Evolutionary conservation across 1,140 invertebrate species (phyloP), one percentile per base, ranked within the genome.

Genomic region (Hylyphantes graminicola): DNA sequence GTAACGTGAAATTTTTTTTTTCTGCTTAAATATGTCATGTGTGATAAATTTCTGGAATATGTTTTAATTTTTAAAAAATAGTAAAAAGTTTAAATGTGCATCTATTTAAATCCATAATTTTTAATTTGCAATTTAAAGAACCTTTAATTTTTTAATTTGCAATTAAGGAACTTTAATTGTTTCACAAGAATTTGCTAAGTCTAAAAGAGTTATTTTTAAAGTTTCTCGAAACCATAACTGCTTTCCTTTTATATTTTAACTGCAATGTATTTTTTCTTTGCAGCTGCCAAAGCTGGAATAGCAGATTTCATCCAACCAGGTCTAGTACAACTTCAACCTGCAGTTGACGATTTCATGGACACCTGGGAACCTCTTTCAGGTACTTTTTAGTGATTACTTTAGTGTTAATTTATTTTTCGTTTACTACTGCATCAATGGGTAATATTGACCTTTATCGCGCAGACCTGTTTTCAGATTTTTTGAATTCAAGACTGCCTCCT

Each of bases 291-390:
- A 85, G 72, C 76, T 67, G 78, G 73, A 83, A 86, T 86, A 88
- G 96, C 97, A 15, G 97, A 99, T 91, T 96, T 99, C 88, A 98
- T 99, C 90, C 98, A 99, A 91, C 98, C 98, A 73, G 98, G 96
- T 89, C 92, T 99, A 86, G 94, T 97, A 73, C 96, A 97, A 78
- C 91, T 99, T 59, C 98, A 99, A 89, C 98, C 97, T 84, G 97
- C 96, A 91, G 92, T 99, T 87, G 97, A 99, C 89, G 98, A 99
- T 90, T 96, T 97, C 89, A 96, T 95, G 87, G 93, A 96, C 88
- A 94, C 95, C 88, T 87, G 90, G 59, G 90, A 88, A 74, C 85
- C 86, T 19, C 68, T 87, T 50, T 78, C 87, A 72, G 87, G 87
- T 88, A 86, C 21, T n/a, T 35, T 35, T 35, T 35, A 35, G 35